Evolutionary conservation across 2,797 vertebrate genomes (phyloP).

Genomic region (Sciurus carolinensis): DNA sequence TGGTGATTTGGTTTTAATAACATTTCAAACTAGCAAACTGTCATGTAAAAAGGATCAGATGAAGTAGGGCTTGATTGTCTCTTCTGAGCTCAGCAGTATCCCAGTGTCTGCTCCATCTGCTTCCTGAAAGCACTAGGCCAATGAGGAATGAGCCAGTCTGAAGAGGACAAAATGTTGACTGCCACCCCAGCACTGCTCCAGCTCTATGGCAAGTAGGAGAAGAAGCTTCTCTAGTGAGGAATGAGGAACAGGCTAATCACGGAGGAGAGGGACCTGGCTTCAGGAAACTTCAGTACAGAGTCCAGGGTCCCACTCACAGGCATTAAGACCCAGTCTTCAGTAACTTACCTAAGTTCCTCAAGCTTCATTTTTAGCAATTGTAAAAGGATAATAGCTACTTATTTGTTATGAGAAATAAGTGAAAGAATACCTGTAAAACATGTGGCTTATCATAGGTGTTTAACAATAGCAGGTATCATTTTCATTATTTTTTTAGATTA

Average conservation of each 20-base stretch:
- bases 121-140: conserved; percentile 54
- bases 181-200: neutral
- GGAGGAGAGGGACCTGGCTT: neutral
- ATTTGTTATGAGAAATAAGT: neutral
- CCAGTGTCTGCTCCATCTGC: conserved; percentile 78
- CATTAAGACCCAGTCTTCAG: neutral
- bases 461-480: neutral
- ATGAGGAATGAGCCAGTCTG: conserved; percentile 49
- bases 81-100: conserved; percentile 60
- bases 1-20: conserved; percentile 53
- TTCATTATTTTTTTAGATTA: conserved; percentile 30
- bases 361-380: neutral
- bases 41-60: conserved; percentile 29
- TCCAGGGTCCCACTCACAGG: neutral
- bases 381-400: neutral
- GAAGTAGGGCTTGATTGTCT: conserved; percentile 32
- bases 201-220: neutral
- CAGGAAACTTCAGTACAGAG: neutral
- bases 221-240: neutral
- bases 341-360: neutral
- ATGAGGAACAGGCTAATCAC: neutral
- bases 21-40: conserved; percentile 62
- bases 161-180: conserved; percentile 28
- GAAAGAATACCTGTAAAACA: neutral
- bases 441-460: neutral